Evolutionary conservation across 2,888 invertebrate species (phyloP), one percentile per base, ranked within the genome.

Genomic region (Epirrhoe tristata): DNA sequence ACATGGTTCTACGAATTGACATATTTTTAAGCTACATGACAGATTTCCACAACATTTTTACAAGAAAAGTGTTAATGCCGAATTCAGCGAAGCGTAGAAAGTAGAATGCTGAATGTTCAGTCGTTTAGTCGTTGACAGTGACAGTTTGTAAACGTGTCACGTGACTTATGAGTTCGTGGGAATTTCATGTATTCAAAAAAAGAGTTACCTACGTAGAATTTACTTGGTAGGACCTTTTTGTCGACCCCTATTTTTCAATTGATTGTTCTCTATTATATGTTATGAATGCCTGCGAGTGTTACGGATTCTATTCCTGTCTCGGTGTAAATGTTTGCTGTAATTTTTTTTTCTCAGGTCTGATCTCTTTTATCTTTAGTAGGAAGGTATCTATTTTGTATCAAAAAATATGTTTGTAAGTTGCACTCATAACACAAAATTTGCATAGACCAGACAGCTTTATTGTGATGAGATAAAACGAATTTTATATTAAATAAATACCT

Each of bases 111-210:
- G 52, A 57, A 52, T 43, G 59, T 60, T 60, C 60, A 56, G 60
- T 66, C 60, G 59, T 60, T 60, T 57, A 56, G 60, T 66, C 60
- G 57, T 46, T 66, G 65, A 66, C 60, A 66, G 56, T 60, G 68
- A 71, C 66, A 71, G 59, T 57, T 62, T 24, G 72, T 61, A 64
- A 66, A 69, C 61, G 60, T 67, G 72, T 67, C 72, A 54, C 50
- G 66, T 86, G 87, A 87, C 81, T 85, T 84, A 85, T 82, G 76
- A 77, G 77, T 82, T 86, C 81, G 77, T 81, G 76, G 78, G 86
- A 87, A 87, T 86, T 81, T 76, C 73, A 66, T 70, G 53, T 46
- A 1, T 59, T 52, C 39, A 52, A 12, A 43, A 43, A 57, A 58
- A 70, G 58, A 69, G 70, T 32, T 50, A n/a, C n/a, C n/a, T n/a